Evolutionary conservation across 2,797 vertebrate genomes (phyloP).

Genomic region (Hozukius guyotensis): DNA sequence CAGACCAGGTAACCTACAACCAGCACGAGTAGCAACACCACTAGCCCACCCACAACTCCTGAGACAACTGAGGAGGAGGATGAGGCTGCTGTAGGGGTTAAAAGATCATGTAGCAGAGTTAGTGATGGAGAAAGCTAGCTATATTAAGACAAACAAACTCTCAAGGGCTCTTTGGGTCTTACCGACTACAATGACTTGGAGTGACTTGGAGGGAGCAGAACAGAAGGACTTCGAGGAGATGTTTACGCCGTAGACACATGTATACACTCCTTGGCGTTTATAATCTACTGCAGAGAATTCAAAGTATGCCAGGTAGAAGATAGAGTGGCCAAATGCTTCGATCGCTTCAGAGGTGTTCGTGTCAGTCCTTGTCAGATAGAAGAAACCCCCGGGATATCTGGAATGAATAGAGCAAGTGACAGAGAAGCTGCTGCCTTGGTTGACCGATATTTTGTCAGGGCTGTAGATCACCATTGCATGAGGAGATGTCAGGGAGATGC

Average conservation of each 20-base stretch:
- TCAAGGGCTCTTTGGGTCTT: conserved; percentile 6
- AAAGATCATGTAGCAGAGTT: background rate
- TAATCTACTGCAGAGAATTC: conserved; percentile 62
- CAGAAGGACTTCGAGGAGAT: conserved; percentile 64
- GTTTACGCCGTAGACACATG: conserved; percentile 69
- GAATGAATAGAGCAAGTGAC: conserved; percentile 74
- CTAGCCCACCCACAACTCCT: conserved; percentile 41
- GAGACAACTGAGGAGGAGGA: conserved; percentile 40
- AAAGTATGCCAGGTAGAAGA: conserved; percentile 69
- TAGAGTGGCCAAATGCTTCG: conserved; percentile 49
- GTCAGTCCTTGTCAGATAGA: conserved; percentile 60
- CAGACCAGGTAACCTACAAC: conserved; percentile 59
- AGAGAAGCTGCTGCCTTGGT: conserved; percentile 67
- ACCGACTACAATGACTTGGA: conserved; percentile 64
- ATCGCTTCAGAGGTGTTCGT: conserved; percentile 16
- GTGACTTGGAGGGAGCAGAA: conserved; percentile 63
- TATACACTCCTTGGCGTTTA: conserved; percentile 70
- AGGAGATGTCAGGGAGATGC: conserved; percentile 66
- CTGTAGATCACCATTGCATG: conserved; percentile 62
- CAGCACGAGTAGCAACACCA: conserved; percentile 52
- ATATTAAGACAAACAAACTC: background rate
- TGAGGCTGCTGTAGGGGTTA: conserved; percentile 35
- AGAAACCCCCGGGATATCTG: conserved; percentile 62
- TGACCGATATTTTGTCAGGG: conserved; percentile 65
- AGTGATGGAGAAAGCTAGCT: background rate